Evolutionary conservation across 2,797 vertebrate species (phyloP), one percentile per base, ranked within the genome.

Genomic region (Hippopotamyrus pictus): DNA sequence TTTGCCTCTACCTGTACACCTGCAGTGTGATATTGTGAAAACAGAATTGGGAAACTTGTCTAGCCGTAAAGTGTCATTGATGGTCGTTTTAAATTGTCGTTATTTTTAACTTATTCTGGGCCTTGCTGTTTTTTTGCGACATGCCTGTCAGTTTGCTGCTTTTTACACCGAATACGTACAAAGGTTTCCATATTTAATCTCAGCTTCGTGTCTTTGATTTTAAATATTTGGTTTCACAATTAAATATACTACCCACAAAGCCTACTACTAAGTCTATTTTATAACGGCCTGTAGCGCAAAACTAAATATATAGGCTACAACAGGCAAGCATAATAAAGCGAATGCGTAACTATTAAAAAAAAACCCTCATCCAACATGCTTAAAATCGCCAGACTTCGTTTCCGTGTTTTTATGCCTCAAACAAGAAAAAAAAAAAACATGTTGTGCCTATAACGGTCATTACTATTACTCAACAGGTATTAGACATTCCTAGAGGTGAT

Each of bases 391-490:
- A 82, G 41, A 73, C 69, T 73, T 73, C 65, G 12, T 44, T 82
- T 82, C 8, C 17, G 6, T 82, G 76, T 44, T 44, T 82, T 82
- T 82, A 44, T 82, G 37, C 37, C 14, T 79, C 17, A 79, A 79
- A 44, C 5, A 79, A 79, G 14, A 79, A 79, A 73, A 69, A 65
- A 65, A 69, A 73, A 73, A 73, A 73, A 37, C 69, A 73, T 73
- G 76, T 82, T 82, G 76, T 82, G 76, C n/a, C 76, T 82, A 44
- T 46, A 82, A 82, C 76, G 76, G 19, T 46, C 76, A 82, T 19
- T 82, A 82, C 41, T 82, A 82, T 82, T 82, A 46, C 41, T 82
- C 37, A 82, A 82, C 76, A 82, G 76, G 76, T 82, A 82, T 79
- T 79, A 44, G 33, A 44, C 76, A 82, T 46, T 82, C 37, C 37